phyloP scores from a whole-genome alignment of 2,113 vertebrate species.

The Cephalopholis sonnerati region DNA sequence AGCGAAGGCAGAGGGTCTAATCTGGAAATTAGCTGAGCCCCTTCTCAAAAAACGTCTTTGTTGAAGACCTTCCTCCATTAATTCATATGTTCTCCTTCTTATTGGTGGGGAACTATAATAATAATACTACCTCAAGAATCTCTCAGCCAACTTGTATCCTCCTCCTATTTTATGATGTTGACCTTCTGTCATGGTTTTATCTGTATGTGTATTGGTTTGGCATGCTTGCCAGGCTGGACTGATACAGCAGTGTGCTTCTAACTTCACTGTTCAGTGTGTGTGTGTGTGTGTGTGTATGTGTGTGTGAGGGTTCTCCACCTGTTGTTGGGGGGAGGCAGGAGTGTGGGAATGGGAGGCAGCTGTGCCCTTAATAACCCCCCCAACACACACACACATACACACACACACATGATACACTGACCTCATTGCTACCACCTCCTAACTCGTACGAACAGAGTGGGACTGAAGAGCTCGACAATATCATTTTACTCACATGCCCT shows the following conservation, averaged over 20 bases:
- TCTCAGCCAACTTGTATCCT: background rate
- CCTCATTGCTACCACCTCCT: slow-evolving; percentile 29
- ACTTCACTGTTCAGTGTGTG: background rate
- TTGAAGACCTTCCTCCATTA: background rate
- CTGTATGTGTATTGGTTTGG: background rate
- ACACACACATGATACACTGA: slow-evolving; percentile 29
- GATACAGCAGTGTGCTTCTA: background rate
- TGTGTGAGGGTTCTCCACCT: slow-evolving; percentile 69
- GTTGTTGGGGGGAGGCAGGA: slow-evolving; percentile 49
- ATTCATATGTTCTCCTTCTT: background rate
- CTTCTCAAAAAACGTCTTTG: slow-evolving; percentile 6
- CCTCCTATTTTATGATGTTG: background rate
- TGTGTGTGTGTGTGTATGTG: background rate
- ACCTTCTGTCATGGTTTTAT: background rate
- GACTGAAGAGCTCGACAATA: slow-evolving; percentile 39
- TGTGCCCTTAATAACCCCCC: slow-evolving; percentile 60
- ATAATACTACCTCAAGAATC: background rate
- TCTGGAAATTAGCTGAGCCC: slow-evolving; percentile 25
- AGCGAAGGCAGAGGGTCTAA: slow-evolving; percentile 3
- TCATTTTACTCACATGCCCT: slow-evolving; percentile 43
- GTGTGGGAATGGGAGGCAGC: slow-evolving; percentile 72
- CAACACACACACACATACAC: slow-evolving; percentile 25
- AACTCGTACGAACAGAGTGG: slow-evolving; percentile 40
- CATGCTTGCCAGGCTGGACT: background rate
- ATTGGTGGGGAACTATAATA: background rate